A percentile compares a stretch with the other conserved stretches of the same genome.
Evolutionary conservation across 2,797 vertebrate genomes (phyloP).

Genomic region (Lycodopsis pacificus): DNA sequence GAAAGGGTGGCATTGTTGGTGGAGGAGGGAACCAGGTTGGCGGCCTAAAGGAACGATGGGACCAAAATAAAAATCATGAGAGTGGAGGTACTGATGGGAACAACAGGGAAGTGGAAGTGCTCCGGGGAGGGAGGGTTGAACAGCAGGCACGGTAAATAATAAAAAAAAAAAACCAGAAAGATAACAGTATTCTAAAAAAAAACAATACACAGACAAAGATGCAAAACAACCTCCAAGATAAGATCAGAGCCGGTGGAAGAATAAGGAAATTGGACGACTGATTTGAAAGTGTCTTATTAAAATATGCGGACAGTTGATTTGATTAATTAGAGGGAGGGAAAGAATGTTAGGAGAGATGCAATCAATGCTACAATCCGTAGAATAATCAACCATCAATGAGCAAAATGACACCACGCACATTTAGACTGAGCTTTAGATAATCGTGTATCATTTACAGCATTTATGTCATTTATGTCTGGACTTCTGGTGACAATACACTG

Average conservation of each 20-base stretch:
- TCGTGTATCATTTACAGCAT: constrained; percentile 10
- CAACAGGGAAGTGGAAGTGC: constrained; percentile 56
- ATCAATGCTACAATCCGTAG: constrained; percentile 58
- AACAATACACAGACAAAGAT: constrained; percentile 23
- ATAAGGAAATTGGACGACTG: constrained; percentile 40
- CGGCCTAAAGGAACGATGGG: constrained; percentile 92
- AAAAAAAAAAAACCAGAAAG: not conserved
- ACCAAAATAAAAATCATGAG: constrained; percentile 87
- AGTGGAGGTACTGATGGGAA: constrained; percentile 57
- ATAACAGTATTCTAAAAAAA: constrained; percentile 11
- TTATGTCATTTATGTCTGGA: constrained; percentile 3
- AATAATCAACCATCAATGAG: constrained; percentile 61
- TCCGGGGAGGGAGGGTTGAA: constrained; percentile 18
- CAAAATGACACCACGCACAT: constrained; percentile 38
- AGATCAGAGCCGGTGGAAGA: constrained; percentile 37
- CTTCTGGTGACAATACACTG: constrained; percentile 4
- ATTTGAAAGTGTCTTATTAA: constrained; percentile 55
- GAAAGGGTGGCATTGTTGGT: constrained; percentile 97
- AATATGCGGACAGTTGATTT: constrained; percentile 67
- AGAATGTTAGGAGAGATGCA: constrained; percentile 47
- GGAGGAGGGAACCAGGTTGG: constrained; percentile 95
- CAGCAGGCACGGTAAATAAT: constrained; percentile 16
- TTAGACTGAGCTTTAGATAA: constrained; percentile 23
- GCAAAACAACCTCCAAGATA: constrained; percentile 29
- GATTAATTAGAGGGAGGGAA: constrained; percentile 61